These are phyloP conservation scores for Lycia hirtaria DNA, from an alignment of 2,888 invertebrate species.

Conservation along the genomic window DNA sequence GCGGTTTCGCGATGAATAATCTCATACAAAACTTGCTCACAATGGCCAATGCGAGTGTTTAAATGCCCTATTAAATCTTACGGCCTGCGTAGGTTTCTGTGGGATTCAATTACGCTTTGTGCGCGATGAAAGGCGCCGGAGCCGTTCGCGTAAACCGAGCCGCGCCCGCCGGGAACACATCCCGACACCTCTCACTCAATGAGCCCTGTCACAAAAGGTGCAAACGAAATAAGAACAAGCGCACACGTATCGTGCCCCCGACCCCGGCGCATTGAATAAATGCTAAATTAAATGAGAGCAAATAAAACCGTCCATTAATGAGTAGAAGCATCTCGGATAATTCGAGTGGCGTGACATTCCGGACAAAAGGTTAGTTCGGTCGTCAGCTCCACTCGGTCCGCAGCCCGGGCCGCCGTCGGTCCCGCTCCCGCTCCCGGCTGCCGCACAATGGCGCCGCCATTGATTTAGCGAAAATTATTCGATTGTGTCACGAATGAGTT, in stretches of 20 bases:
- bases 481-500: constrained; percentile 57
- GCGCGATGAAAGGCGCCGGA: constrained; percentile 81
- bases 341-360: constrained; percentile 71
- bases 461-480: constrained; percentile 60
- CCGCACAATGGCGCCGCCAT: constrained; percentile 50
- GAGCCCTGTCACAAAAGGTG: constrained; percentile 84
- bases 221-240: constrained; percentile 75
- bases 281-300: constrained; percentile 85
- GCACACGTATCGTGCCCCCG: constrained; percentile 72
- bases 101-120: constrained; percentile 86
- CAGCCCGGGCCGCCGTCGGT: constrained; percentile 33
- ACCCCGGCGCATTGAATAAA: constrained; percentile 80
- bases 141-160: constrained; percentile 80
- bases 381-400: constrained; percentile 40
- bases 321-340: constrained; percentile 75
- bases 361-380: constrained; percentile 63
- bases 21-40: constrained; percentile 80
- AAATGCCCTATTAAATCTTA: constrained; percentile 86
- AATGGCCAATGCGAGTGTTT: constrained; percentile 85
- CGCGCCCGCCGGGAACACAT: constrained; percentile 77
- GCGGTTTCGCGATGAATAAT: constrained; percentile 80
- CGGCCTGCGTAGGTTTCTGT: constrained; percentile 83
- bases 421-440: constrained; percentile 48
- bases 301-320: constrained; percentile 81
- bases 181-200: constrained; percentile 84